Evolutionary conservation across 2,888 invertebrate genomes (phyloP).

Genomic region (Rapana venosa): DNA sequence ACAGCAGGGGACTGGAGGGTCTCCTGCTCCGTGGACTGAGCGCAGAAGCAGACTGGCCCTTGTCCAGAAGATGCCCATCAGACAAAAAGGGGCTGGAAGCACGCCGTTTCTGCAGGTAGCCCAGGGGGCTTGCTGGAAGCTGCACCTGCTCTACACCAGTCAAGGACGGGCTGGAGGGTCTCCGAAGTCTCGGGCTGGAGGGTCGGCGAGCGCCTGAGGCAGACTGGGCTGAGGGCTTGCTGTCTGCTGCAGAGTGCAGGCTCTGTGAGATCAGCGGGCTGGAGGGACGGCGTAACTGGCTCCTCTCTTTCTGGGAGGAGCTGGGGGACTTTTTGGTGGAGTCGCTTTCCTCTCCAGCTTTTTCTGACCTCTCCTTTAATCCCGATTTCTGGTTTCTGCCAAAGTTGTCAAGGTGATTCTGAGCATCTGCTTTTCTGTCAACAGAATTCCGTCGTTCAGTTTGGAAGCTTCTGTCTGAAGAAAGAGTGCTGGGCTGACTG

Average conservation of each 20-base stretch:
- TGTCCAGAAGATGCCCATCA: not conserved
- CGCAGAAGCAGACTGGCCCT: not conserved
- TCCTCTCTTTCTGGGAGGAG: not conserved
- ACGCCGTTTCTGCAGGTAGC: not conserved
- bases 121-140: not conserved
- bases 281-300: not conserved
- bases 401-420: not conserved
- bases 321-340: not conserved
- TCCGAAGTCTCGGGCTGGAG: not conserved
- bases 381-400: not conserved
- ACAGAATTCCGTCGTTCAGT: not conserved
- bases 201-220: not conserved
- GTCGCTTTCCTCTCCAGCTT: not conserved
- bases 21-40: not conserved
- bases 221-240: not conserved
- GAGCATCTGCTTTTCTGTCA: not conserved
- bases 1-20: not conserved
- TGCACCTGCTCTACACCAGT: not conserved
- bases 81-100: conserved; percentile 5
- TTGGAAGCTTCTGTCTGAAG: not conserved
- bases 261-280: not conserved
- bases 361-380: not conserved
- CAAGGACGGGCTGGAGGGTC: not conserved
- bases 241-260: not conserved
- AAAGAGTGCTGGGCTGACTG: not conserved